phyloP scores from a whole-genome alignment of 2,888 invertebrate genomes.

The Leptothorax acervorum region DNA sequence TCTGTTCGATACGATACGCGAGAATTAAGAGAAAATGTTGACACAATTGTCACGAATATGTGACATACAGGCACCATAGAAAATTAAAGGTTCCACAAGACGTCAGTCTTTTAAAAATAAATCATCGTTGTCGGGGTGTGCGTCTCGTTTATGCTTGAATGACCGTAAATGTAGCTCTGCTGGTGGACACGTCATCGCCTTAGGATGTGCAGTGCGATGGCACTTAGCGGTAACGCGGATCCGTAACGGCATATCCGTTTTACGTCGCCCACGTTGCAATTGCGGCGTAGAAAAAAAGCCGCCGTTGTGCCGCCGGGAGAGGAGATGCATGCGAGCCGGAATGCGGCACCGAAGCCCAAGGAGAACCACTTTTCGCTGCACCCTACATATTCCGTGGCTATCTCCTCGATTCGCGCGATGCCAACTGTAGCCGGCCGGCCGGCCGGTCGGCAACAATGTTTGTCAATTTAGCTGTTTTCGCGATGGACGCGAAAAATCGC shows the following conservation, averaged over 20 bases:
- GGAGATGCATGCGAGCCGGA: conserved; percentile 80
- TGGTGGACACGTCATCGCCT: conserved; percentile 38
- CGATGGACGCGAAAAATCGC: background rate
- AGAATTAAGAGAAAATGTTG: background rate
- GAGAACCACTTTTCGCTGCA: conserved; percentile 82
- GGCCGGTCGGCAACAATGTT: conserved; percentile 2
- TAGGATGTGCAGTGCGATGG: conserved; percentile 32
- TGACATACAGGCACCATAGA: too few species aligned
- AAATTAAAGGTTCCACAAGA: background rate
- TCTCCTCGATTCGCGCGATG: conserved; percentile 53
- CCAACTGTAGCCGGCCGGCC: conserved; percentile 16
- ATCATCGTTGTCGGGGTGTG: background rate
- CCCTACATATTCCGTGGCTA: conserved; percentile 77
- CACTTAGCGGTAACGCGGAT: conserved; percentile 59
- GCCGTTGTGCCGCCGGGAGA: conserved; percentile 16
- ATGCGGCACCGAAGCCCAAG: conserved; percentile 82
- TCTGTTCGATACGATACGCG: background rate
- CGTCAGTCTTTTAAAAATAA: background rate
- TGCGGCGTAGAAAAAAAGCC: conserved; percentile 42
- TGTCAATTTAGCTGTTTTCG: background rate
- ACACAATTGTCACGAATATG: background rate
- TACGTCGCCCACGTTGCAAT: conserved; percentile 39
- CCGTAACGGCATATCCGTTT: conserved; percentile 27
- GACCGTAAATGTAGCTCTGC: conserved; percentile 23
- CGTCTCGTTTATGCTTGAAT: conserved; percentile 1